phyloP scores from a whole-genome alignment of 2,888 invertebrate genomes.

The Heteromurus nitidus region DNA sequence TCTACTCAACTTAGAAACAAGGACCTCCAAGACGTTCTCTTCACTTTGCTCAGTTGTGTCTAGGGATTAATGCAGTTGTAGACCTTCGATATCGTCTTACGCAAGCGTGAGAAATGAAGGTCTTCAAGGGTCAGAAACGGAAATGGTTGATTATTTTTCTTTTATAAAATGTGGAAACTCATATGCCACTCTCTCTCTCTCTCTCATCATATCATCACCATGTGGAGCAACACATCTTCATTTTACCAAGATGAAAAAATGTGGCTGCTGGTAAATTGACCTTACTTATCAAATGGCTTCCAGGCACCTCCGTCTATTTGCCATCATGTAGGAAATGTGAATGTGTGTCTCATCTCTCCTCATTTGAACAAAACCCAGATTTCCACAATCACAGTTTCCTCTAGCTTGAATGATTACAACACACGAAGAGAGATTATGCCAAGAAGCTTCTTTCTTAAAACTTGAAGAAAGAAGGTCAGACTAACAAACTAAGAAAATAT shows the following conservation, averaged over 20 bases:
- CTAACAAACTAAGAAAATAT: constrained; percentile 55
- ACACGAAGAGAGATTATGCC: neutral
- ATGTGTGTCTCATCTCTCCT: neutral
- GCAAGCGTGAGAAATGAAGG: constrained; percentile 50
- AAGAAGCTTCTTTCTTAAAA: neutral
- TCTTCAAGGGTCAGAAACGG: constrained; percentile 57
- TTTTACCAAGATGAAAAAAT: constrained; percentile 12
- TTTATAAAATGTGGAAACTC: neutral
- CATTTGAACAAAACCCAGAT: neutral
- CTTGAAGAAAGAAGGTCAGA: constrained; percentile 49
- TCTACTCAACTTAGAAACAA: too few species aligned
- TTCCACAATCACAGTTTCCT: neutral
- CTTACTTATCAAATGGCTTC: constrained; percentile 26
- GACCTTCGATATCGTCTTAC: too few species aligned
- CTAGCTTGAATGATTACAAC: neutral
- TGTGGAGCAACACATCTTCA: too few species aligned
- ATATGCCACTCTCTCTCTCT: neutral
- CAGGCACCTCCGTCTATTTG: neutral
- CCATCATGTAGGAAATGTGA: neutral
- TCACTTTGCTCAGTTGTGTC: too few species aligned
- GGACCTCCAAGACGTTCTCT: too few species aligned
- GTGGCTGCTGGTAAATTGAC: constrained; percentile 24
- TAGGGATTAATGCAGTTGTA: too few species aligned
- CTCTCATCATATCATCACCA: neutral
- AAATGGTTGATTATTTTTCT: constrained; percentile 64